Conservation (phyloP, 2,888 invertebrate genomes). For the Oscheius sp. region DNA sequence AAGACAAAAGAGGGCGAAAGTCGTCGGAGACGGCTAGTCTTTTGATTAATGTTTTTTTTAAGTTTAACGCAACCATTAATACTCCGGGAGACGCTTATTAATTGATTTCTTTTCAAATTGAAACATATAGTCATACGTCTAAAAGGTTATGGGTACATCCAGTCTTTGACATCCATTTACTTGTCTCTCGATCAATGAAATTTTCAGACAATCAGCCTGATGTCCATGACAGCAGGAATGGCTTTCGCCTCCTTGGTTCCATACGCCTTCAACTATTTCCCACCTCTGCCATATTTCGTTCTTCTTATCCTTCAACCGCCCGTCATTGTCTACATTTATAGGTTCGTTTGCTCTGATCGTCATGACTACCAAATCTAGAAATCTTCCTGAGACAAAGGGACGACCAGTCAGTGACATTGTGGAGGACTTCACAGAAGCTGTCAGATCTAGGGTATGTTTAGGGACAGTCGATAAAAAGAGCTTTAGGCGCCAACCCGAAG, state of each 20-base stretch:
- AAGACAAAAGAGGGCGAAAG: too few species aligned
- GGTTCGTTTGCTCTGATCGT: not conserved
- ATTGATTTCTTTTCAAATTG: too few species aligned
- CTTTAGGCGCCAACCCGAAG: constrained; percentile 15
- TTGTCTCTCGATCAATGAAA: not conserved
- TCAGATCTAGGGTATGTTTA: constrained; percentile 25
- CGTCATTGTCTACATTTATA: constrained; percentile 14
- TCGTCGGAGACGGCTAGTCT: too few species aligned
- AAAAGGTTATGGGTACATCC: too few species aligned
- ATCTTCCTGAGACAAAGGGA: constrained; percentile 24
- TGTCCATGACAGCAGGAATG: constrained; percentile 6
- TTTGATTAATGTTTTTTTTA: too few species aligned
- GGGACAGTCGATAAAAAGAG: not conserved
- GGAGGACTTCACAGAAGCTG: constrained; percentile 18
- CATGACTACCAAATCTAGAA: not conserved
- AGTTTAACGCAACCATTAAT: too few species aligned
- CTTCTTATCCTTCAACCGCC: not conserved
- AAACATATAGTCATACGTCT: too few species aligned
- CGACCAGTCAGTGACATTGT: constrained; percentile 11
- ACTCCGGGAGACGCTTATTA: too few species aligned
- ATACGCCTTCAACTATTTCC: constrained; percentile 15
- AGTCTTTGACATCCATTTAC: too few species aligned
- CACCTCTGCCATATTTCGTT: constrained; percentile 15
- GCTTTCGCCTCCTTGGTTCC: constrained; percentile 17
- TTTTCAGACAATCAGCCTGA: constrained; percentile 8